Percentiles rank a stretch among this genome's conserved stretches.
phyloP scores from a whole-genome alignment of 2,888 invertebrate genomes.

The Aquatica leii region DNA sequence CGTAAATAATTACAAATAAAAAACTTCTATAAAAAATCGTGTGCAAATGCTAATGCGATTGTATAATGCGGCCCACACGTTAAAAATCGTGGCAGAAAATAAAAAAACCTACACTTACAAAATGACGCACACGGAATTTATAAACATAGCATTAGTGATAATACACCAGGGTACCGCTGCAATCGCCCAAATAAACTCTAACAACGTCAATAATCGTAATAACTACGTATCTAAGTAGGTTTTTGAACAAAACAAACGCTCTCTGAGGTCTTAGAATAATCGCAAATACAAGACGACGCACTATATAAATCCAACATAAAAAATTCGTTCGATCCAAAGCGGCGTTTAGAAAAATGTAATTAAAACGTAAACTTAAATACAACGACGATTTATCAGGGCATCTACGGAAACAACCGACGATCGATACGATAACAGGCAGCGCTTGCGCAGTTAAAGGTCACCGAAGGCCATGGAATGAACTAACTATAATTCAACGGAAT shows the following conservation, averaged over 20 bases:
- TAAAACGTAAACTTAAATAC: too few relatives aligned
- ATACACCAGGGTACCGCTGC: conserved; percentile 36
- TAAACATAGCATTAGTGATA: conserved; percentile 41
- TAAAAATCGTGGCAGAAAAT: conserved; percentile 15
- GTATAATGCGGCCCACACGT: conserved; percentile 9
- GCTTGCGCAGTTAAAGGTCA: conserved; percentile 41
- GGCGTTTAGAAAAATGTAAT: too few relatives aligned
- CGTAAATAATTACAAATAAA: too few relatives aligned
- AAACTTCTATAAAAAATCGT: not conserved
- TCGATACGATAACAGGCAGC: conserved; percentile 44
- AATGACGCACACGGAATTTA: conserved; percentile 41
- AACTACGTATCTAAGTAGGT: too few relatives aligned
- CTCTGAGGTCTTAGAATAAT: too few relatives aligned
- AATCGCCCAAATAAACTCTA: conserved; percentile 25
- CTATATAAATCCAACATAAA: too few relatives aligned
- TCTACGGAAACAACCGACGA: conserved; percentile 45
- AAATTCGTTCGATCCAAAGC: too few relatives aligned
- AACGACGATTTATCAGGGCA: conserved; percentile 33
- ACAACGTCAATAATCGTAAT: too few relatives aligned
- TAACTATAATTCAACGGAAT: not conserved
- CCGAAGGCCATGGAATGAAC: conserved; percentile 37
- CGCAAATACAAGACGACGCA: too few relatives aligned
- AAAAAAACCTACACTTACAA: conserved; percentile 37
- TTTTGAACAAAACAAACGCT: too few relatives aligned
- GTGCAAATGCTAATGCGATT: not conserved